phyloP scores from a whole-genome alignment of 2,113 vertebrate genomes.

The Propithecus coquereli region DNA sequence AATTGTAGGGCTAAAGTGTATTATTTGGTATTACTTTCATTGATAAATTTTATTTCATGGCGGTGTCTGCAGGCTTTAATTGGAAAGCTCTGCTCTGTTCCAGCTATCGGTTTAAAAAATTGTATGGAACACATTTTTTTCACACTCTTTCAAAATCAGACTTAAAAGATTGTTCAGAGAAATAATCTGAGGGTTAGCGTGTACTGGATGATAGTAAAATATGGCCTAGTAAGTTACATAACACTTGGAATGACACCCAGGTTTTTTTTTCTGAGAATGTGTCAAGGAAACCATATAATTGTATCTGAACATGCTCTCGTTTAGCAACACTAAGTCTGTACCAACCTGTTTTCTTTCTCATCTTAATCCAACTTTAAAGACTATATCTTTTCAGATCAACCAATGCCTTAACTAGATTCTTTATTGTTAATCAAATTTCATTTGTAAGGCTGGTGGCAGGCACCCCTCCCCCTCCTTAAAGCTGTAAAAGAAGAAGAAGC shows the following conservation, averaged over 20 bases:
- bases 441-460: no score
- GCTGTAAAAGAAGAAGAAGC: no score
- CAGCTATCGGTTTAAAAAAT: background rate
- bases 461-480: no score
- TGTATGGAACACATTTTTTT: background rate
- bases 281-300: constrained; percentile 11
- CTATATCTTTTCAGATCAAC: background rate
- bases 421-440: background rate
- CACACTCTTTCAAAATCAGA: constrained; percentile 8
- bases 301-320: background rate
- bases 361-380: background rate
- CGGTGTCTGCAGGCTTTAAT: background rate
- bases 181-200: background rate
- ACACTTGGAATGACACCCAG: background rate
- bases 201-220: background rate
- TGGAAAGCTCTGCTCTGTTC: background rate
- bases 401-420: background rate
- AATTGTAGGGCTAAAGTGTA: background rate
- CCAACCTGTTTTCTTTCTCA: constrained; percentile 17
- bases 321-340: background rate
- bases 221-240: background rate
- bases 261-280: background rate
- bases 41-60: background rate
- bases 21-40: background rate
- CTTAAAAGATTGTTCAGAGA: background rate